Conservation (phyloP, 2,113 vertebrate genomes). For the Puntigrus tetrazona region DNA sequence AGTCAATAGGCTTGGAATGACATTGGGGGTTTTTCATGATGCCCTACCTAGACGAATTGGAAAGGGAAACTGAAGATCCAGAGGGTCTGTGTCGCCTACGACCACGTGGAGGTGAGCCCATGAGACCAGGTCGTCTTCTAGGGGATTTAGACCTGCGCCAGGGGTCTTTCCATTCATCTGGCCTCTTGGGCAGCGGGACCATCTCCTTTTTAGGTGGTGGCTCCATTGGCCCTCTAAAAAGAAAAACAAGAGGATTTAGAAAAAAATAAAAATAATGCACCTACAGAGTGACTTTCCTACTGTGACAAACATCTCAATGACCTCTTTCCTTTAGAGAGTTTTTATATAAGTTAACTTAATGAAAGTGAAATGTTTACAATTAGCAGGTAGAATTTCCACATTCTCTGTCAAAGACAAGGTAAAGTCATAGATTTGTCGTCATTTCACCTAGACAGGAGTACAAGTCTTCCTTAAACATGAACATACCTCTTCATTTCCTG, state of each 20-base stretch:
- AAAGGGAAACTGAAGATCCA: slow-evolving; percentile 88
- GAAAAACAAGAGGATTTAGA: background rate
- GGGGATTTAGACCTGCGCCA: slow-evolving; percentile 99
- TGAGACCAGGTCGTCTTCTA: slow-evolving; percentile 83
- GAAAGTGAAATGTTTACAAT: slow-evolving; percentile 7
- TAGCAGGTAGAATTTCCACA: background rate
- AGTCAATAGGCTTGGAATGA: background rate
- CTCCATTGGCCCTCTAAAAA: slow-evolving; percentile 72
- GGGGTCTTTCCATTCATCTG: slow-evolving; percentile 97
- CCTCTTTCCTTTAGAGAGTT: background rate
- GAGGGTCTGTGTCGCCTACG: slow-evolving; percentile 87
- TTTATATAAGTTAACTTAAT: background rate
- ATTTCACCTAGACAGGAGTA: background rate
- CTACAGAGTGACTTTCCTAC: background rate
- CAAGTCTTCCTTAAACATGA: background rate
- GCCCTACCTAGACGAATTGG: slow-evolving; percentile 94
- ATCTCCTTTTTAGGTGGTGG: slow-evolving; percentile 86
- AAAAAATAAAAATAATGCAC: background rate
- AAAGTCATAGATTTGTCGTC: background rate
- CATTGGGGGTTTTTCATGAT: background rate
- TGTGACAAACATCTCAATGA: background rate
- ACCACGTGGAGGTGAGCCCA: slow-evolving; percentile 84
- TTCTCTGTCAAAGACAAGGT: background rate
- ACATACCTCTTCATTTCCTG: slow-evolving; percentile 1
- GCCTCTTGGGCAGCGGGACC: slow-evolving; percentile 79